Evolutionary conservation across 2,113 vertebrate genomes (phyloP).

Genomic region (Empidonax traillii): DNA sequence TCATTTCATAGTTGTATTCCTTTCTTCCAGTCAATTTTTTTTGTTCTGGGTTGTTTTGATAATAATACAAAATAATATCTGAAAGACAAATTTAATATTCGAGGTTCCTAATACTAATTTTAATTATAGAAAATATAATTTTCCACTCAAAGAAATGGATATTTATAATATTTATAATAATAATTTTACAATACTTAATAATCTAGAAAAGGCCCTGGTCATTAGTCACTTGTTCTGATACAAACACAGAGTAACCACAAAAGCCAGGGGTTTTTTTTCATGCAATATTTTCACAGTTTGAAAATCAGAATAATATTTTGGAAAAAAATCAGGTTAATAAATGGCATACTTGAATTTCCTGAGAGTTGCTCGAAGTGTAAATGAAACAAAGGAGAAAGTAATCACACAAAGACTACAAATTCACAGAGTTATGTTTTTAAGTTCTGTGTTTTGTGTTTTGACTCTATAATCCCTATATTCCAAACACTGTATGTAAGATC

Average conservation of each 20-base stretch:
- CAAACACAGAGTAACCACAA: background rate
- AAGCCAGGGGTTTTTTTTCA: background rate
- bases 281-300: background rate
- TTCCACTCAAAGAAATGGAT: background rate
- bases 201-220: background rate
- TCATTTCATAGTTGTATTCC: background rate
- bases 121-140: background rate
- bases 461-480: background rate
- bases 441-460: background rate
- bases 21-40: background rate
- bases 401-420: background rate
- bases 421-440: background rate
- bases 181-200: background rate
- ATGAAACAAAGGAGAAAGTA: background rate
- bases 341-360: background rate
- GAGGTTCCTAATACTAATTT: background rate
- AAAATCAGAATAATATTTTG: background rate
- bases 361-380: background rate
- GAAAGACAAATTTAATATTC: background rate
- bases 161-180: background rate
- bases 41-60: background rate
- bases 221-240: background rate
- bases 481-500: background rate
- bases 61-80: background rate
- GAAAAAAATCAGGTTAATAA: background rate